These are phyloP conservation scores for Betta splendens DNA, from an alignment of 2,797 vertebrate species.

Conservation along the genomic window DNA sequence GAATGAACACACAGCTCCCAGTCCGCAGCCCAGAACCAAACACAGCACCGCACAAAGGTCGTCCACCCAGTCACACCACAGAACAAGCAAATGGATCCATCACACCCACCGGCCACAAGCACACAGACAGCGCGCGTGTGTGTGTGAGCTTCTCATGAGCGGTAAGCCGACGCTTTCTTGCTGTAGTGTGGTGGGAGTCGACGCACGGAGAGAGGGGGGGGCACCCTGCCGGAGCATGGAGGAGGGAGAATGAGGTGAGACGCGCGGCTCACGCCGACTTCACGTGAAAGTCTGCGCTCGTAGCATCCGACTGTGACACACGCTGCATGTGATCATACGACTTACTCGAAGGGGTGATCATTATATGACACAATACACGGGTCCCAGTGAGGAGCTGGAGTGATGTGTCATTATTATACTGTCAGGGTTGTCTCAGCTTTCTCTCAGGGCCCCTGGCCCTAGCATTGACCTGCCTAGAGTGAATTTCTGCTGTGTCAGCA, in stretches of 20 bases:
- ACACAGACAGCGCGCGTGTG: slow-evolving; percentile 41
- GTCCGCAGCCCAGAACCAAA: not conserved
- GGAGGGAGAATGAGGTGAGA: slow-evolving; percentile 75
- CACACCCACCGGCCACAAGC: slow-evolving; percentile 72
- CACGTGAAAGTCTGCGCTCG: not conserved
- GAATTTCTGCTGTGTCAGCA: no score
- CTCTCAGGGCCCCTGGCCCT: no score
- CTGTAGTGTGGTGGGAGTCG: slow-evolving; percentile 66
- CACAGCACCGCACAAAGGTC: slow-evolving; percentile 29
- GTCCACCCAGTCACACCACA: slow-evolving; percentile 32
- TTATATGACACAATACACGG: no score
- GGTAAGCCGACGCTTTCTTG: slow-evolving; percentile 78
- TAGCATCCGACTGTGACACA: no score
- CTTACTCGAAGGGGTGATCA: no score
- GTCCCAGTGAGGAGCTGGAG: no score
- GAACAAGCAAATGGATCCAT: slow-evolving; percentile 38
- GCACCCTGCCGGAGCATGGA: slow-evolving; percentile 79
- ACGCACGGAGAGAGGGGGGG: slow-evolving; percentile 67
- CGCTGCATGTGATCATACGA: no score
- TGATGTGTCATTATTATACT: no score
- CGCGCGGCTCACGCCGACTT: slow-evolving; percentile 1
- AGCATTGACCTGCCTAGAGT: no score
- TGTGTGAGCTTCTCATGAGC: slow-evolving; percentile 70
- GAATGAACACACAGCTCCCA: not conserved
- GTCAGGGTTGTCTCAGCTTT: no score